Evolutionary conservation across 2,888 invertebrate genomes (phyloP).

Genomic region (Oscheius sp.): DNA sequence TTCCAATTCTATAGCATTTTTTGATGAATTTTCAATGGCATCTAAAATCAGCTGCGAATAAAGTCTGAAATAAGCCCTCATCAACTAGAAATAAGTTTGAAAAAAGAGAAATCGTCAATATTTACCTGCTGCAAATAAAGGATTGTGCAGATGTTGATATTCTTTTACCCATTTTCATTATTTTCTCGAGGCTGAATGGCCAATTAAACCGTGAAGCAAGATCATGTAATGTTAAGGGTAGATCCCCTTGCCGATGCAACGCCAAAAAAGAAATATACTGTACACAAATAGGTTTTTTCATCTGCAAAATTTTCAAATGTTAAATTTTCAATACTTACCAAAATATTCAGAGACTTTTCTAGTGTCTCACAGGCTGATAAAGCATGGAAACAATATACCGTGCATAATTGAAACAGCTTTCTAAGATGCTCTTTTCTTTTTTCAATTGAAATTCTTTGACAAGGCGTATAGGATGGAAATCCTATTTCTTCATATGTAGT

Average conservation of each 20-base stretch:
- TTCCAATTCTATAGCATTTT: constrained; percentile 34
- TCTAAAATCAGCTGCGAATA: no score
- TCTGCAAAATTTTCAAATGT: background rate
- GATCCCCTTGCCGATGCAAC: constrained; percentile 28
- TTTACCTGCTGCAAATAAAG: constrained; percentile 14
- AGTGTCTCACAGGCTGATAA: background rate
- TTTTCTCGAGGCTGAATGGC: background rate
- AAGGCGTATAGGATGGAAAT: constrained; percentile 15
- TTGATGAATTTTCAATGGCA: constrained; percentile 19
- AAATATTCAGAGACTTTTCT: background rate
- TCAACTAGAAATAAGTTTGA: background rate
- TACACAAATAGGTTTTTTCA: constrained; percentile 20
- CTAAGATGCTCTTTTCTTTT: background rate
- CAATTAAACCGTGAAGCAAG: constrained; percentile 23
- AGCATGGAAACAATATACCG: background rate
- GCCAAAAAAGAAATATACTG: constrained; percentile 33
- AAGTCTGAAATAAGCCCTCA: constrained; percentile 18
- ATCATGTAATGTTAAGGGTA: constrained; percentile 15
- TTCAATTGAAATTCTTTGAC: background rate
- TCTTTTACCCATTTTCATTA: constrained; percentile 5
- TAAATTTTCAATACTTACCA: background rate
- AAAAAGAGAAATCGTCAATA: background rate
- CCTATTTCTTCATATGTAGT: constrained; percentile 5
- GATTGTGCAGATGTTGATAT: background rate
- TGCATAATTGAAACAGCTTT: background rate